Evolutionary conservation across 2,797 vertebrate species (phyloP).

Genomic region (Bovichtus diacanthus): DNA sequence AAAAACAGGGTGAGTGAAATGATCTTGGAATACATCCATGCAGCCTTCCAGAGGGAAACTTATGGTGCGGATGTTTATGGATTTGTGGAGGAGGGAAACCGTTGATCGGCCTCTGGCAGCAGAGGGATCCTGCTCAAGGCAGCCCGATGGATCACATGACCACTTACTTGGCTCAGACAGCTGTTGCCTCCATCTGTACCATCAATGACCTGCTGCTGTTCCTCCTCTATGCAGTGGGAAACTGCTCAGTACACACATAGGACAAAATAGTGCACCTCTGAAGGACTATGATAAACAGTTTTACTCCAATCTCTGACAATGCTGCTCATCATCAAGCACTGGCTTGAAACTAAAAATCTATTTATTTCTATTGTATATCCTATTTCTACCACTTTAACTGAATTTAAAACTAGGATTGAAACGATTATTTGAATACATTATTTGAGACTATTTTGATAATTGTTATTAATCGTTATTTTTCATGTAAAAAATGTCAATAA

Average conservation of each 20-base stretch:
- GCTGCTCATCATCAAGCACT: not conserved
- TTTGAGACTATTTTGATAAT: not conserved
- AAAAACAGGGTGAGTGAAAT: slow-evolving; percentile 24
- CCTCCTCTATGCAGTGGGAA: slow-evolving; percentile 13
- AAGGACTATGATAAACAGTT: not conserved
- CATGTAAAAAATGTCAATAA: not conserved
- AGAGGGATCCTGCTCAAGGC: slow-evolving; percentile 49
- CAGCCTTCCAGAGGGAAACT: slow-evolving; percentile 40
- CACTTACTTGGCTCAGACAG: slow-evolving; percentile 61
- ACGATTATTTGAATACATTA: not conserved
- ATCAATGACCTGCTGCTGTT: slow-evolving; percentile 44
- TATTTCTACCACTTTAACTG: not conserved
- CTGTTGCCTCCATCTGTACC: slow-evolving; percentile 73
- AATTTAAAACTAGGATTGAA: not conserved
- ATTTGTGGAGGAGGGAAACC: slow-evolving; percentile 55
- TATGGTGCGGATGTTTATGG: slow-evolving; percentile 45
- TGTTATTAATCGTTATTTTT: not conserved
- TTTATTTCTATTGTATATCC: not conserved
- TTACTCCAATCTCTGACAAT: not conserved
- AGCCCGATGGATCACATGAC: slow-evolving; percentile 61
- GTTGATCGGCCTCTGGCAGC: slow-evolving; percentile 56
- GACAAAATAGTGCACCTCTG: not conserved
- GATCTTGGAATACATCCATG: slow-evolving; percentile 45
- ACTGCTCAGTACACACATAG: slow-evolving; percentile 4
- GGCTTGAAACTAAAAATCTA: not conserved